Evolutionary conservation across 2,888 invertebrate genomes (phyloP).

Genomic region (Didymodactylos carnosus): DNA sequence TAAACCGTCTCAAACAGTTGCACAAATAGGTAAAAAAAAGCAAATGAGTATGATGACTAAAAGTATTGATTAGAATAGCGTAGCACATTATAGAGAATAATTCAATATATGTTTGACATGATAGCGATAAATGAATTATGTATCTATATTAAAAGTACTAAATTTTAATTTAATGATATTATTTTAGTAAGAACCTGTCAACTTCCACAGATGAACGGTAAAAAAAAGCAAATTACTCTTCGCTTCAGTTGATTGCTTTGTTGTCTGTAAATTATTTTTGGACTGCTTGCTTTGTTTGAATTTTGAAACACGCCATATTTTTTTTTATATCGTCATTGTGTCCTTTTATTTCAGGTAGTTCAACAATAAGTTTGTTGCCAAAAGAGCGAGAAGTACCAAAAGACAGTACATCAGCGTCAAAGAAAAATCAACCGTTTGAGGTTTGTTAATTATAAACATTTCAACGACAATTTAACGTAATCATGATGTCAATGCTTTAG

Average conservation of each 20-base stretch:
- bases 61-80: no score
- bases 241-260: no score
- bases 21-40: slow-evolving; percentile 40
- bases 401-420: neutral
- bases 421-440: neutral
- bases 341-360: neutral
- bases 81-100: no score
- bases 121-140: no score
- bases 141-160: neutral
- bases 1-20: slow-evolving; percentile 54
- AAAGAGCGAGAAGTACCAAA: neutral
- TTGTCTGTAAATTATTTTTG: neutral
- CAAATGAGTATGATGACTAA: no score
- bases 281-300: neutral
- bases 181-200: neutral
- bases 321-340: no score
- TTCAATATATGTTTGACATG: no score
- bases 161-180: neutral
- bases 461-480: neutral
- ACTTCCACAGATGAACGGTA: neutral
- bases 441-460: neutral
- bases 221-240: no score
- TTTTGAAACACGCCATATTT: neutral
- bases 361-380: neutral
- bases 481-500: neutral